These are phyloP conservation scores for Caenorhabditis sinica DNA, from an alignment of 2,888 invertebrate species.

Conservation along the genomic window DNA sequence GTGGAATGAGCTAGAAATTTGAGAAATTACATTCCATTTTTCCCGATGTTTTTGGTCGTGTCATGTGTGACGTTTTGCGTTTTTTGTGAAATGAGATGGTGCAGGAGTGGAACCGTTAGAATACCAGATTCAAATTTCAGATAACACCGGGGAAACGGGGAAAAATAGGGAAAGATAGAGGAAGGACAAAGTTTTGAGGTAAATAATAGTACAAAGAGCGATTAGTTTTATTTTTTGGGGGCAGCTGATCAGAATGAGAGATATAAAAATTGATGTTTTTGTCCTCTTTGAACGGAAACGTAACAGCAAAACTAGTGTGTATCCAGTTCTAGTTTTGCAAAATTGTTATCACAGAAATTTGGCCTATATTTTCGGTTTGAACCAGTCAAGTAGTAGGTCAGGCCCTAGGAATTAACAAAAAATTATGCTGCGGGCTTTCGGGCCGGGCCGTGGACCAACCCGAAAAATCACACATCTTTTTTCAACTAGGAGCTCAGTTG, in stretches of 20 bases:
- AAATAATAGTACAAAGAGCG: conserved; percentile 35
- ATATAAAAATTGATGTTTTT: background rate
- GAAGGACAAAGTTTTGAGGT: conserved; percentile 7
- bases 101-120: conserved; percentile 34
- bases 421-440: too few relatives aligned
- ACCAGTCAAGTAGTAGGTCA: too few relatives aligned
- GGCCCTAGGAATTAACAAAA: too few relatives aligned
- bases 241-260: conserved; percentile 1
- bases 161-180: background rate
- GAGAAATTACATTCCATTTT: conserved; percentile 24
- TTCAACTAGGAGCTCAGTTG: too few relatives aligned
- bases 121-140: conserved; percentile 13
- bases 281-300: background rate
- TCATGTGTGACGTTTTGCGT: conserved; percentile 15
- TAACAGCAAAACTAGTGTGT: conserved; percentile 3
- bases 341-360: background rate
- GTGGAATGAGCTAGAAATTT: conserved; percentile 39
- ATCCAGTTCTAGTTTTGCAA: too few relatives aligned
- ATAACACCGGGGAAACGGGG: conserved; percentile 3
- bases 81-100: conserved; percentile 1
- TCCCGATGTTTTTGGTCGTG: conserved; percentile 1
- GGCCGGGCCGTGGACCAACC: too few relatives aligned
- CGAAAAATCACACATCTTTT: too few relatives aligned
- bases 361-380: too few relatives aligned
- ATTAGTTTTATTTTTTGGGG: background rate